Evolutionary conservation across 1,140 invertebrate genomes (phyloP).

Genomic region (Mycetomoellerius zeteki): DNA sequence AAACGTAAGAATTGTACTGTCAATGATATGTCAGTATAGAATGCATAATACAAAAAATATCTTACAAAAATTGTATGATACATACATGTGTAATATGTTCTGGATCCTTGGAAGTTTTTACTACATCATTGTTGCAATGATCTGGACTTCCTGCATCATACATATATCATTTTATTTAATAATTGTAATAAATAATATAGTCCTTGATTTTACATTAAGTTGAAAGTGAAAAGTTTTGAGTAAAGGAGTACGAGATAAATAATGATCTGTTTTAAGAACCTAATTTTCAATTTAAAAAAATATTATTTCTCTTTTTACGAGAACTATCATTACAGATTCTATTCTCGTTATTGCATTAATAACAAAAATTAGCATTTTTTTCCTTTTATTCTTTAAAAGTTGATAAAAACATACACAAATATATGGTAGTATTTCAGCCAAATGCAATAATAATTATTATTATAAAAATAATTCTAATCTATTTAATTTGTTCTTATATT

Average conservation of each 20-base stretch:
- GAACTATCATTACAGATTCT: neutral
- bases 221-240: neutral
- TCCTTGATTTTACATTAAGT: neutral
- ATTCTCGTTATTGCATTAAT: neutral
- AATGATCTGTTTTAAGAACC: neutral
- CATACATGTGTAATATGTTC: constrained; percentile 76
- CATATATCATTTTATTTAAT: constrained; percentile 15
- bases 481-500: neutral
- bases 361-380: neutral
- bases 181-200: neutral
- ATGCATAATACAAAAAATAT: constrained; percentile 3
- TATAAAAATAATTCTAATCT: neutral
- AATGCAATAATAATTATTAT: neutral
- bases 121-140: constrained; percentile 74
- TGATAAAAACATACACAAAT: neutral
- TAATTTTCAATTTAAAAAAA: neutral
- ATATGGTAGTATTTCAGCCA: neutral
- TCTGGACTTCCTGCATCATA: constrained; percentile 71
- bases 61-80: constrained; percentile 39
- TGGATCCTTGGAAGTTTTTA: constrained; percentile 70
- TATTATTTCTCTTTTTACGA: neutral
- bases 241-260: neutral
- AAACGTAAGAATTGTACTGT: neutral
- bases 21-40: neutral
- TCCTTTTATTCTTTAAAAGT: neutral